Percentiles rank a stretch among this genome's conserved stretches.
Conservation (phyloP, 30 jellyfish, hydroid and myxozoan species). For the Mastigias papua region DNA sequence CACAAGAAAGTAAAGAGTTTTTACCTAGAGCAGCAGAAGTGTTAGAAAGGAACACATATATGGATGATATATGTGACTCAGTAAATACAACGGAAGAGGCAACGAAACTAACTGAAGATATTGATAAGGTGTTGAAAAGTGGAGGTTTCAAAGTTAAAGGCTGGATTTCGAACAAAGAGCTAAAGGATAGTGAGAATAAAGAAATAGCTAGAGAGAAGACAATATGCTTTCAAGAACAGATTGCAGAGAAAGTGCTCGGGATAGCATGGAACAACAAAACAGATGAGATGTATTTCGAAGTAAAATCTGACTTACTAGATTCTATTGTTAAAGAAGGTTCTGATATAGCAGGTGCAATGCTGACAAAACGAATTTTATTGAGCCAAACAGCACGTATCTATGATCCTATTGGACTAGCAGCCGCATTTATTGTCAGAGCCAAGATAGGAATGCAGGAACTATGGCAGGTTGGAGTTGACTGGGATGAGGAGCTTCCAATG, state of each 20-base stretch:
- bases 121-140: constrained; percentile 34
- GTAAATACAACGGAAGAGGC: constrained; percentile 51
- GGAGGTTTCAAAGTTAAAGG: constrained; percentile 66
- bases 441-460: constrained; percentile 54
- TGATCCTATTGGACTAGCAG: too few relatives aligned
- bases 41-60: constrained; percentile 22
- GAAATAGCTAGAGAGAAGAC: constrained; percentile 9
- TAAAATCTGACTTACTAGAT: too few relatives aligned
- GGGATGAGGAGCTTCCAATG: constrained; percentile 8
- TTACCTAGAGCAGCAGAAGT: constrained; percentile 61
- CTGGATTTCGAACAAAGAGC: constrained; percentile 37
- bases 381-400: neutral
- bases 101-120: constrained; percentile 48
- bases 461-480: constrained; percentile 37
- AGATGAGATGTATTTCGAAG: too few relatives aligned
- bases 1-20: constrained; percentile 21
- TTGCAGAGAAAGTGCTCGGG: constrained; percentile 5
- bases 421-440: constrained; percentile 29
- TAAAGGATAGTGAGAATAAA: constrained; percentile 35
- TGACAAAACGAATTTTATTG: constrained; percentile 28
- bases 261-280: too few relatives aligned
- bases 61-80: constrained; percentile 77
- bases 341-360: too few relatives aligned
- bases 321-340: too few relatives aligned
- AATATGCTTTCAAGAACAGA: neutral